phyloP scores from a whole-genome alignment of 2,797 vertebrate genomes.

The Knipowitschia caucasica region DNA sequence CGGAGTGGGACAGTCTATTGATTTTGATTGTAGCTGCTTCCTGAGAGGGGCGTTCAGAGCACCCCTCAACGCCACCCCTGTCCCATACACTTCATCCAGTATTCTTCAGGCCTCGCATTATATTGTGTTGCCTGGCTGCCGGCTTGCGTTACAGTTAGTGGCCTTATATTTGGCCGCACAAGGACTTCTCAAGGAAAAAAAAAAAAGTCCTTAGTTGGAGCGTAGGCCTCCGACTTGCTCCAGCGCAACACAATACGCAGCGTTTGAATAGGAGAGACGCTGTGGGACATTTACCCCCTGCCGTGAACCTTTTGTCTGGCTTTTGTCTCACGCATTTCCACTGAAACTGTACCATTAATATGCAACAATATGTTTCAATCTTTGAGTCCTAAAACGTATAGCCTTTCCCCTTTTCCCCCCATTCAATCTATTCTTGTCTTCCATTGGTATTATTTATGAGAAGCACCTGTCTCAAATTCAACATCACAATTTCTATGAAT shows the following conservation, averaged over 20 bases:
- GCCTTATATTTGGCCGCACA: conserved; percentile 45
- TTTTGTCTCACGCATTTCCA: conserved; percentile 15
- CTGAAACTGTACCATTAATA: conserved; percentile 2
- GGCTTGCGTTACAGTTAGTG: conserved; percentile 50
- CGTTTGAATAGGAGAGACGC: conserved; percentile 46
- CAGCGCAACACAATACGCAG: conserved; percentile 37
- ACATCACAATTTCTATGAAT: conserved; percentile 68
- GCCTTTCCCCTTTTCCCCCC: conserved; percentile 5
- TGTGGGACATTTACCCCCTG: conserved; percentile 48
- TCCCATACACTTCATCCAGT: conserved; percentile 27
- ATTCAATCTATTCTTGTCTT: conserved; percentile 52
- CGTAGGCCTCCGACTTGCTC: conserved; percentile 43
- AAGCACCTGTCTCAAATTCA: conserved; percentile 67
- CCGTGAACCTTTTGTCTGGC: conserved; percentile 17
- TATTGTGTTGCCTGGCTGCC: conserved; percentile 53
- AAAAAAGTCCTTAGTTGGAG: conserved; percentile 20
- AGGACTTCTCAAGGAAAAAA: conserved; percentile 42
- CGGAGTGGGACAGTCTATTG: conserved; percentile 74
- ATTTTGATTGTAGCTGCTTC: conserved; percentile 71
- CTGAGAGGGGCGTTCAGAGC: conserved; percentile 61
- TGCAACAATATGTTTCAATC: background rate
- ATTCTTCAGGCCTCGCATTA: conserved; percentile 38
- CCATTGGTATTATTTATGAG: conserved; percentile 59
- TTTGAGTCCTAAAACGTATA: background rate
- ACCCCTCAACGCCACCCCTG: conserved; percentile 26